Evolutionary conservation across 1,140 invertebrate genomes (phyloP).

Genomic region (Calephelis virginiensis): DNA sequence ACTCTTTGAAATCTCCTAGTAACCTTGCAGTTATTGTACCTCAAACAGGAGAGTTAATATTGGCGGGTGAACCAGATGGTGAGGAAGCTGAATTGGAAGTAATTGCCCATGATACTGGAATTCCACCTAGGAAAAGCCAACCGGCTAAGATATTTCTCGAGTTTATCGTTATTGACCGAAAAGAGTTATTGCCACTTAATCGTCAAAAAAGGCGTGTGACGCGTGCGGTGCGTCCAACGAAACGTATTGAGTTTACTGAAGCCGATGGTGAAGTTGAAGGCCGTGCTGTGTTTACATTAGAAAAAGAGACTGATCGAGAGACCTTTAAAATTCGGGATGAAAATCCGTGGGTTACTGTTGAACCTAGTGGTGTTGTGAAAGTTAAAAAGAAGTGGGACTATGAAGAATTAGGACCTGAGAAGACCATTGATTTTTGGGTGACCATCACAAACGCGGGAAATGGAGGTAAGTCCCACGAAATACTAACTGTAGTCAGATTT

Average conservation of each 20-base stretch:
- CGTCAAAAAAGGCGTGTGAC: slow-evolving; percentile 90
- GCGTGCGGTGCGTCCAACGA: slow-evolving; percentile 92
- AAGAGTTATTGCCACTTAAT: slow-evolving; percentile 81
- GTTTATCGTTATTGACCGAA: slow-evolving; percentile 82
- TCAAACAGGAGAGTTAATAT: slow-evolving; percentile 92
- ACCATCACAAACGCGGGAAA: slow-evolving; percentile 93
- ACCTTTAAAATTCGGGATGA: slow-evolving; percentile 96
- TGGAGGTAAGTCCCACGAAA: slow-evolving; percentile 82
- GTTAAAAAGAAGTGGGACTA: slow-evolving; percentile 98
- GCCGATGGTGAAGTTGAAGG: slow-evolving; percentile 93
- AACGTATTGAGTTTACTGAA: slow-evolving; percentile 94
- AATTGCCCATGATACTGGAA: slow-evolving; percentile 89
- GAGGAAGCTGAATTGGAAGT: slow-evolving; percentile 85
- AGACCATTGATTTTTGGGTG: slow-evolving; percentile 97
- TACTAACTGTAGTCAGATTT: neutral
- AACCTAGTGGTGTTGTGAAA: slow-evolving; percentile 92
- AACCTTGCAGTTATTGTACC: slow-evolving; percentile 92
- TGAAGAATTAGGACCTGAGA: slow-evolving; percentile 95
- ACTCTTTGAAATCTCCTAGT: slow-evolving; percentile 87
- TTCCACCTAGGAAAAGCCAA: slow-evolving; percentile 83
- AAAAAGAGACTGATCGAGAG: slow-evolving; percentile 94
- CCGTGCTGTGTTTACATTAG: slow-evolving; percentile 92
- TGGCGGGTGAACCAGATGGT: slow-evolving; percentile 86
- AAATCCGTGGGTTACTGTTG: slow-evolving; percentile 95
- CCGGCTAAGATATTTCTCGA: slow-evolving; percentile 88